Base-by-base conservation (phyloP, 2,113 vertebrate genomes). In the Ardeotis arabs region DNA sequence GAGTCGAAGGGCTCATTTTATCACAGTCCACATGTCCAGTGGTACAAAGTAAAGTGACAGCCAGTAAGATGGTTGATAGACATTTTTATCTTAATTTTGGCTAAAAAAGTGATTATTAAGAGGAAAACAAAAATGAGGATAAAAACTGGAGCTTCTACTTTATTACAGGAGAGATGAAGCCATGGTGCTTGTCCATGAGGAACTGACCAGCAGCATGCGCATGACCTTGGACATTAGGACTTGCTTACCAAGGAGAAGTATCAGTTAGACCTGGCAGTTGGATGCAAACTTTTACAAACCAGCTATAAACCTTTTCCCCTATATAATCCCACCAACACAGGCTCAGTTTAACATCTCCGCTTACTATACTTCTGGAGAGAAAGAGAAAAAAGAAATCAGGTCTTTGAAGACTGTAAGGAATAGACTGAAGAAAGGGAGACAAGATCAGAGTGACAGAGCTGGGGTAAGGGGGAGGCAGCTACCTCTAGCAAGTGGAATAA, bases 401-500 rank as follows among this genome's bases (percentile, higher is more conserved):
- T 75, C 53, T 85, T 91, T 93, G 87, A 94, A 90, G 68, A 50
- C 21, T 75, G 37, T 47, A 68, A 89, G 41, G 45, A 93, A 75
- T 49, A 89, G 53, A 47, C 27, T 63, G 69, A 89, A 87, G 37
- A 84, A 95, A 75, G 27, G 29, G 10, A 93, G 44, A 45, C 14
- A 79, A 49, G 69, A 84, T 87, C 76, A 92, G 69, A 87, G 79
- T 78, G 33, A 75, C 52, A 73, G 58, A 90, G 53, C 23, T 66
- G 0, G 31, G 55, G 37, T 33, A 64, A 91, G 59, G 45, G 49
- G 67, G 31, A 92, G 70, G 49, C 41, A 96, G 29, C 35, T 68
- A 1, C 39, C 55, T 80, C 85, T n/a, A 82, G 10, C 70, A 84
- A 86, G 63, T 29, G 25, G 67, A 44, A 53, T 81, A 90, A 88